Conservation (phyloP, 2,888 invertebrate genomes). For the Synergus japonicus region DNA sequence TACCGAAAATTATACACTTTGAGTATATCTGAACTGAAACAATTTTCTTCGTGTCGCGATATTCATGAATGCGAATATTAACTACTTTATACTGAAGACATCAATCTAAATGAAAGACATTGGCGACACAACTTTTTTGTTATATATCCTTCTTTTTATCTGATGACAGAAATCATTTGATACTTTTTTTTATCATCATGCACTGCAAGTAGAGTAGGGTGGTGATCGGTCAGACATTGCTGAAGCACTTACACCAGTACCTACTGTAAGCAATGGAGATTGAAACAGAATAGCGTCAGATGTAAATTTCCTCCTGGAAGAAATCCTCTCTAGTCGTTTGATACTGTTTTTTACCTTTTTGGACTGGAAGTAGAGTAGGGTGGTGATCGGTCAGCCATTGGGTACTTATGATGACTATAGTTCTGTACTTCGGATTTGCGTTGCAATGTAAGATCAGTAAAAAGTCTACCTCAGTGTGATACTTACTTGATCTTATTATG, state of each 20-base stretch:
- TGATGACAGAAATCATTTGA: neutral
- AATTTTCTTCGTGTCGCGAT: neutral
- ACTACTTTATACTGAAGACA: neutral
- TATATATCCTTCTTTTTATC: neutral
- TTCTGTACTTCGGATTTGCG: neutral
- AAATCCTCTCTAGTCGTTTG: neutral
- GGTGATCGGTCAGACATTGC: too few species aligned
- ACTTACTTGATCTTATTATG: neutral
- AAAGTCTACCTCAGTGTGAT: neutral
- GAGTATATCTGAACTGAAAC: neutral
- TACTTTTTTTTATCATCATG: too few species aligned
- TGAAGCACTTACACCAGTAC: too few species aligned
- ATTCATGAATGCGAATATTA: neutral
- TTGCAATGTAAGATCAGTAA: neutral
- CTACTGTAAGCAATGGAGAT: too few species aligned
- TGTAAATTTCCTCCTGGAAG: too few species aligned
- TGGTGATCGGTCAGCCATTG: slow-evolving; percentile 1
- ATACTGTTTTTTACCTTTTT: neutral
- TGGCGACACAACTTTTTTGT: neutral
- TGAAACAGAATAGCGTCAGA: too few species aligned
- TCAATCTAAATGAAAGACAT: neutral
- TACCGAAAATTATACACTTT: neutral
- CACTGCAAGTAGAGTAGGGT: too few species aligned
- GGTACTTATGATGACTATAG: neutral
- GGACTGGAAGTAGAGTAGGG: neutral